phyloP scores from a whole-genome alignment of 2,888 invertebrate genomes.

The Eristalinus aeneus region DNA sequence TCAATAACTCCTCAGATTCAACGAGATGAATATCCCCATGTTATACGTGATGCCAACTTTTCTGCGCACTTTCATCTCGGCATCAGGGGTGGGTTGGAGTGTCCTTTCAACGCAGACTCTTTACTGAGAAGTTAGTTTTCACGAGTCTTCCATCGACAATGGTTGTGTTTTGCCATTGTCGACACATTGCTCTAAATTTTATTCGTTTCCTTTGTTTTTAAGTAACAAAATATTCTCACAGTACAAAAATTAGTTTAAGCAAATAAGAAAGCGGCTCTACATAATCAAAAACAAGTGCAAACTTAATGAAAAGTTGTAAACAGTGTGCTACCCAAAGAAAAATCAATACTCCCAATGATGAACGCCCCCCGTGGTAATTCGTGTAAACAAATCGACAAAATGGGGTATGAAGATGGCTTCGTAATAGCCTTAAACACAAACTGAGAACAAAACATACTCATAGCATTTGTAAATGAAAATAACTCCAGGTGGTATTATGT shows the following conservation, averaged over 20 bases:
- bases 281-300: background rate
- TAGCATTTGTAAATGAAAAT: background rate
- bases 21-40: conserved; percentile 47
- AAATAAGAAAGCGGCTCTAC: background rate
- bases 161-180: conserved; percentile 71
- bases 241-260: conserved; percentile 8
- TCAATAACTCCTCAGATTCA: conserved; percentile 35
- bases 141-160: conserved; percentile 78
- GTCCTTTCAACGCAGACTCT: conserved; percentile 13
- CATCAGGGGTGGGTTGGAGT: conserved; percentile 3
- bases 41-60: background rate
- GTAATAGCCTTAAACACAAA: conserved; percentile 1
- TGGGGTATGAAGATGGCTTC: conserved; percentile 25
- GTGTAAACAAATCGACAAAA: conserved; percentile 48
- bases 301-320: background rate
- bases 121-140: conserved; percentile 73
- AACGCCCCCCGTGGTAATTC: conserved; percentile 14
- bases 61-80: conserved; percentile 41
- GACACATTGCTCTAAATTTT: conserved; percentile 37
- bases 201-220: conserved; percentile 12
- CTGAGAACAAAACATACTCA: background rate
- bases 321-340: conserved; percentile 21
- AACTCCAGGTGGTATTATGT: conserved; percentile 45
- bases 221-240: background rate
- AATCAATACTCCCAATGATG: conserved; percentile 54